Percentiles rank a stretch among this genome's conserved stretches.
These are phyloP conservation scores for Pammene aurita DNA, from an alignment of 2,888 invertebrate genomes.

Conservation along the genomic window DNA sequence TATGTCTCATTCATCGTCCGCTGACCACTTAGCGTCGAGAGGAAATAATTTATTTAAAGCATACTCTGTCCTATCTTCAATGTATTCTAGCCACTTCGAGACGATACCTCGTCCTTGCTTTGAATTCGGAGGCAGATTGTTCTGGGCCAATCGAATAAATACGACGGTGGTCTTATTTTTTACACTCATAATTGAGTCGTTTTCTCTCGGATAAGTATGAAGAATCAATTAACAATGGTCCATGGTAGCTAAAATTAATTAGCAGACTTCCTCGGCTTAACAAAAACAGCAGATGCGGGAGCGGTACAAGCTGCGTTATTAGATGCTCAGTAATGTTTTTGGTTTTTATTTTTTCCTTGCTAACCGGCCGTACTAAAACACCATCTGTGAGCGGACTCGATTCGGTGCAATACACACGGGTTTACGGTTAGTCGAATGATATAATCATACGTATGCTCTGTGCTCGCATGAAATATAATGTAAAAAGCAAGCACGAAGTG, in stretches of 20 bases:
- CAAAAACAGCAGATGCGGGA: constrained; percentile 78
- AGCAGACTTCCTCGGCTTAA: constrained; percentile 67
- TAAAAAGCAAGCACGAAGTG: constrained; percentile 6
- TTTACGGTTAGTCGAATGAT: constrained; percentile 41
- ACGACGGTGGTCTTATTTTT: constrained; percentile 47
- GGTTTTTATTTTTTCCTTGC: constrained; percentile 68
- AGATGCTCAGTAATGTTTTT: constrained; percentile 69
- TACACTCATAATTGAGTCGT: constrained; percentile 57
- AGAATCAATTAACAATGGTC: constrained; percentile 73
- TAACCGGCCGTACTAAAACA: constrained; percentile 70
- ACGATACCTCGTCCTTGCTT: constrained; percentile 22
- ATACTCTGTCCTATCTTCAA: constrained; percentile 55
- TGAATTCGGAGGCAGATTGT: constrained; percentile 6
- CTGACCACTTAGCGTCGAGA: constrained; percentile 73
- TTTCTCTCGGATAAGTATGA: constrained; percentile 67
- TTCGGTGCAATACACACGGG: constrained; percentile 50
- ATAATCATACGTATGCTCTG: constrained; percentile 31
- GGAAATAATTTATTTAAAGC: constrained; percentile 78
- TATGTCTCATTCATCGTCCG: constrained; percentile 71
- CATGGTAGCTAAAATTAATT: constrained; percentile 75
- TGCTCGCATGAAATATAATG: constrained; percentile 10
- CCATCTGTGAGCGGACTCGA: constrained; percentile 72
- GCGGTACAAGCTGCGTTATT: constrained; percentile 73
- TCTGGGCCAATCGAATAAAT: background rate
- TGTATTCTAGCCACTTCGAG: constrained; percentile 45